Percentiles rank a stretch among this genome's conserved stretches.
These are phyloP conservation scores for Prolemur simus DNA, from an alignment of 2,113 vertebrate species.

Conservation along the genomic window DNA sequence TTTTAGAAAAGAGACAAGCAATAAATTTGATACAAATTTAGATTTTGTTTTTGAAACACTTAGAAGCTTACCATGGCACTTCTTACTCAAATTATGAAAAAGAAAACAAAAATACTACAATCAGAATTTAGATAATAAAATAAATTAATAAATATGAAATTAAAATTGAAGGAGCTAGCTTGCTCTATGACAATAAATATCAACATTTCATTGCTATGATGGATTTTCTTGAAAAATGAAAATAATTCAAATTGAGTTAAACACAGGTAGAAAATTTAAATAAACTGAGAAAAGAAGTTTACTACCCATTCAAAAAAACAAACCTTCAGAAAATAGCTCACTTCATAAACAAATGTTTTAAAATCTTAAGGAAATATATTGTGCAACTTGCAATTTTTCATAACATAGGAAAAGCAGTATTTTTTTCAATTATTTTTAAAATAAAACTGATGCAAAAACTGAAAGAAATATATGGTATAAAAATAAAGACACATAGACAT, in stretches of 20 bases:
- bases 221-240: neutral
- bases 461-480: neutral
- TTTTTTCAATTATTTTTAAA: neutral
- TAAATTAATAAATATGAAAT: neutral
- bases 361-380: neutral
- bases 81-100: constrained; percentile 16
- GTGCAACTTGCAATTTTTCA: neutral
- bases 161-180: neutral
- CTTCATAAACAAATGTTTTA: neutral
- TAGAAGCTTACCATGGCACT: neutral
- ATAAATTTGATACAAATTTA: neutral
- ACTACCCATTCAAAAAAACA: neutral
- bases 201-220: neutral
- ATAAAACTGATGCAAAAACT: neutral
- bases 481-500: neutral
- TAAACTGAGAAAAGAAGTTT: neutral
- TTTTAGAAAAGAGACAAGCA: neutral
- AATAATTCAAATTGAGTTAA: neutral
- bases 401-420: neutral
- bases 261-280: neutral
- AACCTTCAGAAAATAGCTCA: neutral
- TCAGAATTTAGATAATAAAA: neutral
- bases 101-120: neutral
- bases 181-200: neutral
- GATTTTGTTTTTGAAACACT: neutral